Base-by-base conservation (phyloP, 1,140 invertebrate species). In the Anastatus disparis region DNA sequence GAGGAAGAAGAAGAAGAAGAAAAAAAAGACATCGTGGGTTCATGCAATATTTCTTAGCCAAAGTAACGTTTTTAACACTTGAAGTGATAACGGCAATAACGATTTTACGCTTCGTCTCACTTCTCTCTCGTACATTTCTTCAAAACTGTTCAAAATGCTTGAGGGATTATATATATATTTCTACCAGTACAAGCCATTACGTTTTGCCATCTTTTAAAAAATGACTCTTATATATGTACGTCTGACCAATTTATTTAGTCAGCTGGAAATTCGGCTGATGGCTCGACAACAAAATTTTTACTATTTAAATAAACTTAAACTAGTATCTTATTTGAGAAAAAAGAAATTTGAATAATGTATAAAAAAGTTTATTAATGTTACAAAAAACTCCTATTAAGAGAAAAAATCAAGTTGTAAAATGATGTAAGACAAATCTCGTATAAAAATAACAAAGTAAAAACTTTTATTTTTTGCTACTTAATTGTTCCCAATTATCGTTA, bases 31-130 rank as follows among this genome's bases (percentile, higher is more conserved):
- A 26, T 52, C 20, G 29, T 7, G 3, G n/a, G 58, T 13, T 35
- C 9, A 4, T 12, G 38, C 46, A 56, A 71, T 44, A 27, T 56
- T 62, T 56, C 61, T 64, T 38, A 35, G n/a, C 12, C 26, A 59
- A 59, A 52, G 26, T 56, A 48, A 59, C 17, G 24, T 65, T 58
- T 53, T 27, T 42, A 55, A 26, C 26, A 22, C 52, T 56, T 7
- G 27, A 46, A 63, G 55, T 59, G 53, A 68, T 68, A 67, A 67
- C 53, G 40, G 64, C 55, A 31, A 67, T 67, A 46, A 20, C 53
- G 53, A 58, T 67, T 67, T 58, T 13, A 58, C 64, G 20, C 64
- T 67, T 48, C 38, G 64, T 24, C 40, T 48, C n/a, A 50, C 22
- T 66, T 12, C n/a, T n/a, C n/a, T n/a, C n/a, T n/a, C 52, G 35